A percentile compares a stretch with the other conserved stretches of the same genome.
Evolutionary conservation across 2,113 vertebrate species (phyloP).

Genomic region (Naja naja): DNA sequence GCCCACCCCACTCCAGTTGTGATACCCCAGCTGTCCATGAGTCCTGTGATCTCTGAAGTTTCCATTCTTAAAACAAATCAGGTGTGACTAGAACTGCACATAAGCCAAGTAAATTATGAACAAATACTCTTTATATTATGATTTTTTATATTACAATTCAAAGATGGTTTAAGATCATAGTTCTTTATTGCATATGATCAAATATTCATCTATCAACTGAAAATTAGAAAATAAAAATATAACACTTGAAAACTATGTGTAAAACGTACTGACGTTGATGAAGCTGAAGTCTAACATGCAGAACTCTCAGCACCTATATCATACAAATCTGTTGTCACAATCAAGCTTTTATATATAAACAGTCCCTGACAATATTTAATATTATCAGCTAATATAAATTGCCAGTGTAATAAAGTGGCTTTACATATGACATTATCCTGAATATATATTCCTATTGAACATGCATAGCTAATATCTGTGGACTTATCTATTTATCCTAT

Average conservation of each 20-base stretch:
- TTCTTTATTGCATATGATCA: background rate
- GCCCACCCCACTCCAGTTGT: no score
- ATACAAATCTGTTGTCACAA: background rate
- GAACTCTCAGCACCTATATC: background rate
- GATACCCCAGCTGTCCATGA: no score
- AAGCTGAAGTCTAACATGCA: background rate
- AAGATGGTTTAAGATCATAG: slow-evolving; percentile 24
- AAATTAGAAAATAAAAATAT: rapidly evolving
- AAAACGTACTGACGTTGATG: background rate
- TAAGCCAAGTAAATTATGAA: slow-evolving; percentile 18
- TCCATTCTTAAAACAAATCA: no score
- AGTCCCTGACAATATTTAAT: background rate
- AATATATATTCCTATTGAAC: background rate
- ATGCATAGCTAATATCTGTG: background rate
- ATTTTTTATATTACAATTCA: background rate
- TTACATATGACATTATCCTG: background rate
- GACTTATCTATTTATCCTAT: background rate
- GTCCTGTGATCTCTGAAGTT: no score
- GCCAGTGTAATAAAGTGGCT: background rate
- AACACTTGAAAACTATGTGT: slow-evolving; percentile 1
- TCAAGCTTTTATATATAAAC: background rate
- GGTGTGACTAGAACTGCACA: background rate
- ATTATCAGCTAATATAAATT: background rate
- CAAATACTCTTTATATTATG: background rate
- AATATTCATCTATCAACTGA: slow-evolving; percentile 16